Base-by-base conservation (phyloP, 2,113 vertebrate genomes). In the Sceloporus tristichus region DNA sequence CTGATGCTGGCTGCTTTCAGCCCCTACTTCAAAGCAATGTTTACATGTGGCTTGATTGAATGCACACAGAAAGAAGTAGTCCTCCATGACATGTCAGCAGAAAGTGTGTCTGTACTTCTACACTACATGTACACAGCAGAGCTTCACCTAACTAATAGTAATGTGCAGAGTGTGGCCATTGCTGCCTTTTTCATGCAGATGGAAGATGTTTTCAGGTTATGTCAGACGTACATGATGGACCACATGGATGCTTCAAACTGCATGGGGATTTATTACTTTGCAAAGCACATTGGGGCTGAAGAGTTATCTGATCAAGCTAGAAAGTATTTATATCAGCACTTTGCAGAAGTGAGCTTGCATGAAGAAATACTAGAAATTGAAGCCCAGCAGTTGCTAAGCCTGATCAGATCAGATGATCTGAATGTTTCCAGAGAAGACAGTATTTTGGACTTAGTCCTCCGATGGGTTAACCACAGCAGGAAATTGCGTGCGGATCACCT, bases 191-290 rank as follows among this genome's bases (percentile, higher is more conserved):
- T 99, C 73, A 95, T 99, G 95, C 99, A 99, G 95, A 98, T 99
- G 97, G 98, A 99, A 77, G 98, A 98, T 0, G 97, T 99, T 48
- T 99, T 97, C 85, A 86, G 0, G 0, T 94, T 94, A 84, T 99
- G 99, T 83, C 97, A 98, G 90, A 96, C 94, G 84, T 98, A 98
- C 93, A 99, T 99, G 98, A 97, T 95, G 54, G 98, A 97, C 85
- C 98, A 98, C 78, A 99, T 99, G 98, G 99, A 99, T 79, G 96
- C 97, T 71, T 98, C 98, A 88, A 99, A 99, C 94, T 99, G 98
- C 48, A 94, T 99, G 11, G 99, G 99, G 29, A 97, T 99, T 92
- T 98, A 98, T 93, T 97, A 98, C 88, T 99, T 99, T 91, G 98
- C 98, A 53, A 98, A 97, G 91, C 98, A 98, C 79, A 98, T 99